Percentiles rank a stretch among this genome's conserved stretches.
These are phyloP conservation scores for Spondyliosoma cantharus DNA, from an alignment of 2,797 vertebrate species.

Conservation along the genomic window DNA sequence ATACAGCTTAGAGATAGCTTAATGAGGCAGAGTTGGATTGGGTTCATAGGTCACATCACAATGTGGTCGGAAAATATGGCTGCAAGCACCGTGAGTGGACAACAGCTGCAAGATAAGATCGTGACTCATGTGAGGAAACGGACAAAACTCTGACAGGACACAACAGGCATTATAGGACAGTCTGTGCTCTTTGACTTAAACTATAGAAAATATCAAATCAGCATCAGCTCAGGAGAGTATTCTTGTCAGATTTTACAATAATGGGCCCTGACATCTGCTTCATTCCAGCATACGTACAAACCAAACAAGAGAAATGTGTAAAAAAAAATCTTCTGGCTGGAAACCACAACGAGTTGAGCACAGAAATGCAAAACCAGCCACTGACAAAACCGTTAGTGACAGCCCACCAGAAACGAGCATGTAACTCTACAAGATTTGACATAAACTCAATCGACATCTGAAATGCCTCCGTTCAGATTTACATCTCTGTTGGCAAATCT, in stretches of 20 bases:
- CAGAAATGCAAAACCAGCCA: too few relatives aligned
- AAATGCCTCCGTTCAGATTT: too few relatives aligned
- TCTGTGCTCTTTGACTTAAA: background rate
- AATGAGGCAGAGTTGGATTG: background rate
- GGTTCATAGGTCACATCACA: constrained; percentile 19
- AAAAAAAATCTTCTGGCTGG: too few relatives aligned
- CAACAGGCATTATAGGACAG: background rate
- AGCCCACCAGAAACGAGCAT: too few relatives aligned
- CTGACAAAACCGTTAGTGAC: too few relatives aligned
- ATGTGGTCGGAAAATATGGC: constrained; percentile 9
- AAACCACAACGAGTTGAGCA: too few relatives aligned
- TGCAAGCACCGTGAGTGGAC: background rate
- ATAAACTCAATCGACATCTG: too few relatives aligned
- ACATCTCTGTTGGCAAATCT: too few relatives aligned
- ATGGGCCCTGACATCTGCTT: background rate
- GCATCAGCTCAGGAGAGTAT: too few relatives aligned
- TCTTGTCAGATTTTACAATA: too few relatives aligned
- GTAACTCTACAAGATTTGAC: too few relatives aligned
- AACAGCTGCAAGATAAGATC: constrained; percentile 4
- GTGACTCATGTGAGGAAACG: background rate
- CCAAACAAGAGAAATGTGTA: too few relatives aligned
- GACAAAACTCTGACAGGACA: background rate
- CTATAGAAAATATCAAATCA: background rate
- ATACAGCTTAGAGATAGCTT: background rate
- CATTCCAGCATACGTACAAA: background rate